Evolutionary conservation across 35 echinoderm and acorn worm genomes (phyloP).

Genomic region (Apostichopus parvimensis): DNA sequence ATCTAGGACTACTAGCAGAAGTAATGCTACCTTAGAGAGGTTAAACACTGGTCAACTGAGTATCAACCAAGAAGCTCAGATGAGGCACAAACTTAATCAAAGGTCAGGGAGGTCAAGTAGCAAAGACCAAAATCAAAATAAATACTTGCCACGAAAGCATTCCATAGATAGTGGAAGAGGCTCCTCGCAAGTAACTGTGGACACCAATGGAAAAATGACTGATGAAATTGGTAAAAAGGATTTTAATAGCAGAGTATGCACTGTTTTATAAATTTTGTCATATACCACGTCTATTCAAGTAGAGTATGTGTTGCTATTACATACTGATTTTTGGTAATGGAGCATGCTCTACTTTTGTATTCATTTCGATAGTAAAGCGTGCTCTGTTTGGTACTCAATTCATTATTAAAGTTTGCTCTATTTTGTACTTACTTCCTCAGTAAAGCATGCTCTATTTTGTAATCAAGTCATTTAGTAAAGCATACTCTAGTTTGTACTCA

Average conservation of each 20-base stretch:
- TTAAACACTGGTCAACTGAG: conserved; percentile 57
- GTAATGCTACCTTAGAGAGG: conserved; percentile 29
- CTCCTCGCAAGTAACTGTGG: not conserved
- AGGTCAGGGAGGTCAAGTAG: not conserved
- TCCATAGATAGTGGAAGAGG: not conserved
- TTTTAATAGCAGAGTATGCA: not conserved
- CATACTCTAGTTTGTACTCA: no score
- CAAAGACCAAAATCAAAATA: not conserved
- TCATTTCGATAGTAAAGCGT: not conserved
- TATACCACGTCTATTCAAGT: not conserved
- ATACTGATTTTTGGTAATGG: not conserved
- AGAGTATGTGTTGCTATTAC: not conserved
- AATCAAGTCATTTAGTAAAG: no score
- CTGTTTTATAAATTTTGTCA: not conserved
- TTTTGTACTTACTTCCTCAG: no score
- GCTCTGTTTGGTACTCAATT: no score
- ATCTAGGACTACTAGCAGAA: not conserved
- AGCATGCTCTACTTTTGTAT: not conserved
- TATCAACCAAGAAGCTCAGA: conserved; percentile 69
- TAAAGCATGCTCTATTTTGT: no score
- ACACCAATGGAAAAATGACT: not conserved
- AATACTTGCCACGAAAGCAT: not conserved
- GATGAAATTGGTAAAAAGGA: not conserved
- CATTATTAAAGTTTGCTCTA: no score
- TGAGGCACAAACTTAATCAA: conserved; percentile 11